These are phyloP conservation scores for Neopelma chrysocephalum DNA, from an alignment of 2,797 vertebrate genomes.

Conservation along the genomic window DNA sequence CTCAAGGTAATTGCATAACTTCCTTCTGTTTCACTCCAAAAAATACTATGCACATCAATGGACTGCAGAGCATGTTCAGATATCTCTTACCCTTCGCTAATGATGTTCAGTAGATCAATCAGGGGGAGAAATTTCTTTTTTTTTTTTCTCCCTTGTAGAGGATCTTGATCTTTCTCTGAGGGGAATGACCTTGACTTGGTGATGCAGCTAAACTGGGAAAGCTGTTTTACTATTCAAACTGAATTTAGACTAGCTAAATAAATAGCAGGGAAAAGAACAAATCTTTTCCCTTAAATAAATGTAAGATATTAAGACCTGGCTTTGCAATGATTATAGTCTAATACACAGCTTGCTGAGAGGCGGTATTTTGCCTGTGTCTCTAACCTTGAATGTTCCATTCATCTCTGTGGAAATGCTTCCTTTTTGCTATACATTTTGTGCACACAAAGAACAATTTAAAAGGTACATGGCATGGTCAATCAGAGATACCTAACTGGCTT, in stretches of 20 bases:
- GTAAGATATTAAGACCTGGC: constrained; percentile 24
- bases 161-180: constrained; percentile 34
- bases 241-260: constrained; percentile 47
- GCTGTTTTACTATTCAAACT: constrained; percentile 48
- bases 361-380: neutral
- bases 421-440: constrained; percentile 31
- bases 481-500: constrained; percentile 15
- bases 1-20: constrained; percentile 6
- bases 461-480: constrained; percentile 33
- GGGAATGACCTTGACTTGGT: constrained; percentile 45
- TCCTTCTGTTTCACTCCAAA: constrained; percentile 3
- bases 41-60: neutral
- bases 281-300: constrained; percentile 39
- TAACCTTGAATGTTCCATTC: constrained; percentile 31
- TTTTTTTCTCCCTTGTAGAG: neutral
- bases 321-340: constrained; percentile 39
- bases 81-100: neutral
- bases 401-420: constrained; percentile 42
- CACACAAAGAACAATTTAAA: constrained; percentile 49
- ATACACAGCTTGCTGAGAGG: constrained; percentile 10
- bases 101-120: constrained; percentile 44
- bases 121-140: neutral
- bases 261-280: constrained; percentile 33
- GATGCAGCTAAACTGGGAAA: constrained; percentile 38
- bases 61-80: neutral